phyloP scores from a whole-genome alignment of 2,113 vertebrate genomes.

The Sorex araneus region DNA sequence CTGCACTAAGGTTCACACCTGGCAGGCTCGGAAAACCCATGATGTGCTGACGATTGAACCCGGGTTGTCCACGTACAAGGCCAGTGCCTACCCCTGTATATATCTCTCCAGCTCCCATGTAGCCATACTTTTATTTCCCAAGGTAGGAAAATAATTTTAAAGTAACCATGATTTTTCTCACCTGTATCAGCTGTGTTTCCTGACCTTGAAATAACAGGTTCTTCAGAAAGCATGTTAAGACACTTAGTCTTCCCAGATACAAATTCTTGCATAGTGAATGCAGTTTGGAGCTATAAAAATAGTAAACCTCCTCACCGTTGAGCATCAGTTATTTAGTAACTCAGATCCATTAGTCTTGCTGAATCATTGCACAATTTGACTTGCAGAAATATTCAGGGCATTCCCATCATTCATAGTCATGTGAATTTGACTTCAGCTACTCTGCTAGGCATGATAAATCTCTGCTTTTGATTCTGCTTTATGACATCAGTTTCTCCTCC shows the following conservation, averaged over 20 bases:
- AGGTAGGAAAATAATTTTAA: not conserved
- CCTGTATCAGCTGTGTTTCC: not conserved
- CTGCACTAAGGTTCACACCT: no score
- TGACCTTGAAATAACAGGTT: slow-evolving; percentile 29
- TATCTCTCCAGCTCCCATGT: no score
- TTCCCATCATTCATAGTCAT: not conserved
- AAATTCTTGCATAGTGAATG: not conserved
- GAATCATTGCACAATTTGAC: slow-evolving; percentile 47
- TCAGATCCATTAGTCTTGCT: not conserved
- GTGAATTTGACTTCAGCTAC: not conserved
- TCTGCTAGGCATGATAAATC: not conserved
- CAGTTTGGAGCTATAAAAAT: slow-evolving; percentile 19
- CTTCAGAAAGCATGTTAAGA: slow-evolving; percentile 16
- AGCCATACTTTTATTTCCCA: slow-evolving; percentile 18
- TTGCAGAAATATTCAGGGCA: slow-evolving; percentile 51
- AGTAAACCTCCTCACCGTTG: not conserved
- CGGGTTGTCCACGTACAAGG: no score
- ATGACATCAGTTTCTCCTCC: not conserved
- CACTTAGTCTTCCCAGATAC: not conserved
- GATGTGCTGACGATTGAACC: no score
- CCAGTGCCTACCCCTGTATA: no score
- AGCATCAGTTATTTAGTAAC: slow-evolving; percentile 45
- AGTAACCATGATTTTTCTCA: not conserved
- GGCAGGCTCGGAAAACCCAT: no score
- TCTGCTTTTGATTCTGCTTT: not conserved